phyloP scores from a whole-genome alignment of 2,888 invertebrate genomes.

The Micropterix aruncella region DNA sequence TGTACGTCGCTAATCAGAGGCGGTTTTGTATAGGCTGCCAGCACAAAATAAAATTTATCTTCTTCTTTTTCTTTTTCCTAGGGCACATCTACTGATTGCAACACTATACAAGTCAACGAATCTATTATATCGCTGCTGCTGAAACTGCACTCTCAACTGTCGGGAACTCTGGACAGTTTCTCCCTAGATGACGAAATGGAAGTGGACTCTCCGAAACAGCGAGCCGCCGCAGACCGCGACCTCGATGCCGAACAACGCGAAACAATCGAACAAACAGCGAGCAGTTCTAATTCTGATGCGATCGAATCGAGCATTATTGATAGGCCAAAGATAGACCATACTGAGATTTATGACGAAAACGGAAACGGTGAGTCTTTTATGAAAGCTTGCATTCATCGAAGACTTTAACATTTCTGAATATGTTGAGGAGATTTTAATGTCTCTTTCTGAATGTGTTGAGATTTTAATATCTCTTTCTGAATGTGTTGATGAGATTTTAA shows the following conservation, averaged over 20 bases:
- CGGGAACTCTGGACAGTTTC: conserved; percentile 72
- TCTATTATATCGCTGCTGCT: conserved; percentile 81
- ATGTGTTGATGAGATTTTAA: too few species aligned
- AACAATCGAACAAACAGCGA: conserved; percentile 17
- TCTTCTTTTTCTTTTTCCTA: not conserved
- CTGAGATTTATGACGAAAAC: too few species aligned
- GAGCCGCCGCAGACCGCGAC: conserved; percentile 10
- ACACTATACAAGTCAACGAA: conserved; percentile 57
- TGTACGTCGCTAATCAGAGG: too few species aligned
- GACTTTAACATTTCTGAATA: too few species aligned
- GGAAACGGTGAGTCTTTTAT: conserved; percentile 26
- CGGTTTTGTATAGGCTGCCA: too few species aligned
- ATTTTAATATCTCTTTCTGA: too few species aligned
- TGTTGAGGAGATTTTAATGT: too few species aligned
- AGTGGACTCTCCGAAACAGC: conserved; percentile 8
- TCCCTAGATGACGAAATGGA: conserved; percentile 33
- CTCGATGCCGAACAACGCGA: not conserved
- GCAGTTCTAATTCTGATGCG: conserved; percentile 17
- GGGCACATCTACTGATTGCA: conserved; percentile 22
- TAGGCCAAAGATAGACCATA: too few species aligned
- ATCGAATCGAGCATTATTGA: too few species aligned
- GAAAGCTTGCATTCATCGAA: too few species aligned
- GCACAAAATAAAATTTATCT: too few species aligned
- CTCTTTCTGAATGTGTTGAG: too few species aligned
- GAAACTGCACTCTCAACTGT: conserved; percentile 81